These are phyloP conservation scores for Pseudochirops cupreus DNA, from an alignment of 2,797 vertebrate species.

Conservation along the genomic window DNA sequence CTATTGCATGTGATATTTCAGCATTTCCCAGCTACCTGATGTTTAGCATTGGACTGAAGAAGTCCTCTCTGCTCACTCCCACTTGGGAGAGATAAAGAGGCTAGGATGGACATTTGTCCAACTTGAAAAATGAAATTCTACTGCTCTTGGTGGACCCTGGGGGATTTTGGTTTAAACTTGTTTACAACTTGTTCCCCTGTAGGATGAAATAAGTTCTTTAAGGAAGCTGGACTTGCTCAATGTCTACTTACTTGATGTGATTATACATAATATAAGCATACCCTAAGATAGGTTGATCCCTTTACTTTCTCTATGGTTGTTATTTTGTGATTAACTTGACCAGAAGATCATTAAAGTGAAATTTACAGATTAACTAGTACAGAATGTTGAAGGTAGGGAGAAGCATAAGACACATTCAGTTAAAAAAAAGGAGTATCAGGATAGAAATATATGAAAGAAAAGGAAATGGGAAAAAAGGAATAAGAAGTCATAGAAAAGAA, in stretches of 20 bases:
- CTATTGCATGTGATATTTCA: constrained; percentile 75
- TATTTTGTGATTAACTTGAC: constrained; percentile 20
- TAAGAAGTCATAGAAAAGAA: constrained; percentile 20
- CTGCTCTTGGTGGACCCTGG: constrained; percentile 22
- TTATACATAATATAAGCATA: constrained; percentile 1
- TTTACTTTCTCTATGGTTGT: constrained; percentile 52
- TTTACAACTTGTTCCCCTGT: constrained; percentile 48
- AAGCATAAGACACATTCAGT: constrained; percentile 28
- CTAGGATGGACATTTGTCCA: constrained; percentile 43
- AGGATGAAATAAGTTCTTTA: constrained; percentile 59
- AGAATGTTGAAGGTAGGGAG: constrained; percentile 19
- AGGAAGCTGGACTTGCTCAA: constrained; percentile 51
- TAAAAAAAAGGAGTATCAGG: constrained; percentile 22
- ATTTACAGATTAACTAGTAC: background rate
- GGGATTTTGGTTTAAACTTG: constrained; percentile 47
- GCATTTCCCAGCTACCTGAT: constrained; percentile 76
- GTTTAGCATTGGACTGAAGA: constrained; percentile 54
- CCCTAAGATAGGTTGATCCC: constrained; percentile 54
- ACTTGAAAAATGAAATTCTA: constrained; percentile 79
- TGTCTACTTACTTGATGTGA: background rate
- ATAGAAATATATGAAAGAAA: constrained; percentile 34
- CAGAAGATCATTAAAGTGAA: constrained; percentile 28
- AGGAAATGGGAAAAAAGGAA: background rate
- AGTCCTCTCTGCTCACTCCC: background rate
- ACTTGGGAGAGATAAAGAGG: background rate